These are phyloP conservation scores for Myotis pilosus DNA, from an alignment of 2,797 vertebrate genomes.

Conservation along the genomic window DNA sequence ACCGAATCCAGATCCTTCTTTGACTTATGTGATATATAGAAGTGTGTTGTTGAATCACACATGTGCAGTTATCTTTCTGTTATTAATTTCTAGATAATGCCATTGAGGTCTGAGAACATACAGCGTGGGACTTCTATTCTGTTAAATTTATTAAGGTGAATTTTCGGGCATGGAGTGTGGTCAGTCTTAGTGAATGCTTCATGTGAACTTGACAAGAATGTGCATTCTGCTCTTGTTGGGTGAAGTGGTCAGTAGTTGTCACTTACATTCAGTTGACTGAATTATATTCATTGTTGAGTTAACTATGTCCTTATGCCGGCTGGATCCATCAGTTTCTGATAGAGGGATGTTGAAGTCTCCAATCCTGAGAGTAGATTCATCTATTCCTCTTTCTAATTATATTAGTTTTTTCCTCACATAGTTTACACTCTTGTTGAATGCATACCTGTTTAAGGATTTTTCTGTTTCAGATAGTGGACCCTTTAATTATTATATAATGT, in stretches of 20 bases:
- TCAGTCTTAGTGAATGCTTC: background rate
- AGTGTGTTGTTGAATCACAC: background rate
- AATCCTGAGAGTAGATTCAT: background rate
- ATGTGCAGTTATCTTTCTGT: background rate
- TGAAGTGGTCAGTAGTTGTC: background rate
- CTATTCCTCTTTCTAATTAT: background rate
- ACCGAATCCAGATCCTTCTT: background rate
- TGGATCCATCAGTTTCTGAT: background rate
- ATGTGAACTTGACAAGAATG: background rate
- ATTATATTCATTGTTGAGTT: background rate
- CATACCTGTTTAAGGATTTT: background rate
- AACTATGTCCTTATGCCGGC: background rate
- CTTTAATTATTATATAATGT: background rate
- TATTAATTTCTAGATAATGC: background rate
- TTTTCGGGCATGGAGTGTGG: background rate
- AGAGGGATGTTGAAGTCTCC: background rate
- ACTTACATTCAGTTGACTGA: background rate
- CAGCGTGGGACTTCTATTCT: background rate
- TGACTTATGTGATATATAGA: background rate
- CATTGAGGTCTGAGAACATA: too few species aligned
- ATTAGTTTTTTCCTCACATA: background rate
- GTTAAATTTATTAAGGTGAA: background rate
- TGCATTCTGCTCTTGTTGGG: background rate
- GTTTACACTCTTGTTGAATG: background rate
- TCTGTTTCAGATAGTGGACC: background rate